Evolutionary conservation across 2,113 vertebrate genomes (phyloP), one percentile per base, ranked within the genome.

Genomic region (Corynorhinus townsendii): DNA sequence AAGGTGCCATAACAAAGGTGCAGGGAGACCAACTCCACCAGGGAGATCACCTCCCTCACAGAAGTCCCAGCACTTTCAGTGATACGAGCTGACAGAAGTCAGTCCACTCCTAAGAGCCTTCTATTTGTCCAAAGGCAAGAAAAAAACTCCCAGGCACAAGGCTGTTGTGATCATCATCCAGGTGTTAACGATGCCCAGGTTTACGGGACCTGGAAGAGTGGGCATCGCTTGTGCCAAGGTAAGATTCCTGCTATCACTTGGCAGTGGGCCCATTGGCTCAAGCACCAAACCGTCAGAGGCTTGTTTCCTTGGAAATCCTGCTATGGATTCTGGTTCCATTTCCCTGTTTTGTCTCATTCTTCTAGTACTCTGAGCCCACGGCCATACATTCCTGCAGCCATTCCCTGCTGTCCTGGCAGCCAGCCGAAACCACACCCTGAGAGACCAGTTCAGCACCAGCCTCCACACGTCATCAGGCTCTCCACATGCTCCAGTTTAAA

Each of bases 181-280:
- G 49, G 35, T 6, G 16, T 28, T 49, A 28, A 68, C 6, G 4
- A 16, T 0, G 12, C 0, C 4, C 4, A 7, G 30, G 40, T 22
- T 4, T 12, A 59, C 19, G 33, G n/a, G 12, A 72, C 43, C 33
- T 33, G 5, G 64, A 33, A 43, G 15, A 6, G 4, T 4, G 22
- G 47, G 52, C 26, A 33, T 30, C 5, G 0, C 11, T n/a, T 10
- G 62, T 66, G n/a, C 52, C 16, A 11, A 73, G 22, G 7, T 2
- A 22, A 17, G 59, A 43, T 0, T 8, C 28, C 30, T 20, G 4
- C 49, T 69, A 38, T 4, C 5, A 4, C 1, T 1, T 12, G 54
- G n/a, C 35, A 54, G 59, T 4, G 2, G 3, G 28, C 4, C 75
- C 28, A 5, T 0, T 0, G 0, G 30, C 24, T 62, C 47, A 4